Evolutionary conservation across 2,888 invertebrate genomes (phyloP).

Genomic region (Cyaniris semiargus): DNA sequence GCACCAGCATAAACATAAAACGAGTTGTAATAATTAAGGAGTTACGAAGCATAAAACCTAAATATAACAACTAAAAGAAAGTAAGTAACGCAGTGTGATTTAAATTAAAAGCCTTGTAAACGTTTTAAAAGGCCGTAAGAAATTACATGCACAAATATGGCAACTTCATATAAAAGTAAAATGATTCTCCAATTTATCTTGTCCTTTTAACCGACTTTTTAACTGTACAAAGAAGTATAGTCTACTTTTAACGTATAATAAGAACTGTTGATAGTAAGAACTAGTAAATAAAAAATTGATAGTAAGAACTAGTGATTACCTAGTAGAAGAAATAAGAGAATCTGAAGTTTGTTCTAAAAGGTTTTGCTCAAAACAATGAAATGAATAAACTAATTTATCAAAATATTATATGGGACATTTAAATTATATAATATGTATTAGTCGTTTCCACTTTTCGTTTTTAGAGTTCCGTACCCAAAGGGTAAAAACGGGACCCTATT

Average conservation of each 20-base stretch:
- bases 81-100: slow-evolving; percentile 23
- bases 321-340: too few species aligned
- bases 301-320: too few species aligned
- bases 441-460: neutral
- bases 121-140: slow-evolving; percentile 5
- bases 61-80: slow-evolving; percentile 30
- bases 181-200: slow-evolving; percentile 31
- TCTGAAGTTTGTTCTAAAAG: neutral
- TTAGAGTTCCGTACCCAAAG: too few species aligned
- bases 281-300: too few species aligned
- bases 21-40: slow-evolving; percentile 11
- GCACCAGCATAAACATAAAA: neutral
- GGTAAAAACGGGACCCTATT: too few species aligned
- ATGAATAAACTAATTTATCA: too few species aligned
- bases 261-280: too few species aligned
- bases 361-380: neutral
- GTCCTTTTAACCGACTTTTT: slow-evolving; percentile 32
- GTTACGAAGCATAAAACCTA: slow-evolving; percentile 5
- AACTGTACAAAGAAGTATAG: neutral
- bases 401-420: too few species aligned
- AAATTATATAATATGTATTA: too few species aligned
- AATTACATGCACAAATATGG: slow-evolving; percentile 29
- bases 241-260: neutral
- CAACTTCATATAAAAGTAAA: slow-evolving; percentile 24
- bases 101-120: slow-evolving; percentile 26